Conservation (phyloP, 2,797 vertebrate genomes). For the Gila robusta region DNA sequence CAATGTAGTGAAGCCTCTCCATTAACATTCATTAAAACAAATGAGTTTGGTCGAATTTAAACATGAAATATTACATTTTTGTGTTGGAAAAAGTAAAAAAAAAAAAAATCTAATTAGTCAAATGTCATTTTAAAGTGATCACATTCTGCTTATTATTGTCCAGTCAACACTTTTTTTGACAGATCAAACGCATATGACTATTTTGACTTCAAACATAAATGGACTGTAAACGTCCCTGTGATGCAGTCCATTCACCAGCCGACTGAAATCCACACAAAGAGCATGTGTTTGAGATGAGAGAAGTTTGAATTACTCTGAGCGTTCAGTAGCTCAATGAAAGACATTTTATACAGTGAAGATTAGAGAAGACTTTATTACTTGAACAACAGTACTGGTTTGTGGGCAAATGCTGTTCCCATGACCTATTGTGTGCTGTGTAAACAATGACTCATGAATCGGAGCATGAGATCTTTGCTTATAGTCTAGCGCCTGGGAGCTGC, state of each 20-base stretch:
- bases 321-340: not conserved
- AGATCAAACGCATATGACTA: not conserved
- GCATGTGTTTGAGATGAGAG: not conserved
- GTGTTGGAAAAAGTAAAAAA: not conserved
- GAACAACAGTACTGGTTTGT: conserved; percentile 26
- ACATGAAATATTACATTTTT: no score
- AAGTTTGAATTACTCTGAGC: not conserved
- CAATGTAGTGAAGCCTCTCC: no score
- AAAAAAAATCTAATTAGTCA: not conserved
- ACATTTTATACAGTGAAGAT: not conserved
- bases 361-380: conserved; percentile 9
- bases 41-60: no score
- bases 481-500: not conserved
- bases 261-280: not conserved
- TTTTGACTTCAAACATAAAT: not conserved
- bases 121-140: not conserved
- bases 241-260: conserved; percentile 15
- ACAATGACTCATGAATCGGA: conserved; percentile 18
- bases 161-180: not conserved
- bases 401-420: conserved; percentile 25
- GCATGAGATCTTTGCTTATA: not conserved
- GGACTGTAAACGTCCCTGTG: not conserved
- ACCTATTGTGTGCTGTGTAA: conserved; percentile 24
- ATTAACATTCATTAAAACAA: no score
- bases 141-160: not conserved